Percentiles rank a stretch among this genome's conserved stretches.
These are phyloP conservation scores for Hemiscyllium ocellatum DNA, from an alignment of 2,113 vertebrate genomes.

Conservation along the genomic window DNA sequence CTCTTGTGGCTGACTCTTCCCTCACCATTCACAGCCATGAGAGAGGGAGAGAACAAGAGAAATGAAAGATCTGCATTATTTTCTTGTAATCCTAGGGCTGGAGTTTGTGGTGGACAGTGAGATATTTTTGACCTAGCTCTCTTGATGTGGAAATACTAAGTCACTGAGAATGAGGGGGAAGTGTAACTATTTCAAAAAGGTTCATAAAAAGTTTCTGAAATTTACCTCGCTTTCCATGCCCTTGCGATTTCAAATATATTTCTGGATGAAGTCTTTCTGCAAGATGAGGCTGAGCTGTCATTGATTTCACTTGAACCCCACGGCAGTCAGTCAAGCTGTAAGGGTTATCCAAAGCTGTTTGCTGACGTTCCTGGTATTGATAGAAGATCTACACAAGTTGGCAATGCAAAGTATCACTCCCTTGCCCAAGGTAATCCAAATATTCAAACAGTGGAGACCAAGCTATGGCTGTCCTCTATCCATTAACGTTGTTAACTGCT, in stretches of 20 bases:
- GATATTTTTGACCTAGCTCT: too few relatives aligned
- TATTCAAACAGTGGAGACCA: background rate
- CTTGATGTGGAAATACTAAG: background rate
- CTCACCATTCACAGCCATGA: too few relatives aligned
- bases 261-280: background rate
- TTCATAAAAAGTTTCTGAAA: background rate
- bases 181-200: background rate
- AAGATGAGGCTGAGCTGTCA: background rate
- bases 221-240: background rate
- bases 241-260: background rate
- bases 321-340: background rate
- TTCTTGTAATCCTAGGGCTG: too few relatives aligned
- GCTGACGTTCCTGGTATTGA: background rate
- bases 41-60: too few relatives aligned
- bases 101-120: too few relatives aligned
- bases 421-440: background rate
- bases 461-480: background rate
- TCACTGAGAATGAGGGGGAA: background rate
- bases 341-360: background rate
- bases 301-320: background rate
- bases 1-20: too few relatives aligned
- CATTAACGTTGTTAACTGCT: background rate
- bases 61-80: too few relatives aligned
- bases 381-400: background rate
- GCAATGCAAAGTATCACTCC: background rate